Evolutionary conservation across 2,113 vertebrate genomes (phyloP), one percentile per base, ranked within the genome.

Genomic region (Perca fluviatilis): DNA sequence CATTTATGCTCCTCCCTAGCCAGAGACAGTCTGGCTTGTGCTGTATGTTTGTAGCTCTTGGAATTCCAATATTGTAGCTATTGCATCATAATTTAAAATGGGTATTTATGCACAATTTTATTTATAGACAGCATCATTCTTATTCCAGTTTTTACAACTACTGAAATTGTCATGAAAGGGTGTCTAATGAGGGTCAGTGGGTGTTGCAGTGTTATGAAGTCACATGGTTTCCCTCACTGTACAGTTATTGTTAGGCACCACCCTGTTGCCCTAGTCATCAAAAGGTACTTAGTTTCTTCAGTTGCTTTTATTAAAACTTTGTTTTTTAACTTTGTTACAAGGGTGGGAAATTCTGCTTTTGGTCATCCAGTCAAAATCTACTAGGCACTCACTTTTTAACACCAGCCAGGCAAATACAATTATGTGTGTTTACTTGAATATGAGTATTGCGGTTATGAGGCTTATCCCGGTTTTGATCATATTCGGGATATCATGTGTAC

Each of bases 1-100:
- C 86, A 87, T 79, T 92, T 84, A 36, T 80, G 53, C 73, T 74
- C 66, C 77, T 76, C 57, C 51, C 74, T 57, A 23, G 66, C 81
- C 53, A 40, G 63, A 82, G 63, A 67, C 84, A 47, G 77, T 78
- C 76, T 75, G 46, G 43, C 69, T 79, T 10, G 36, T 12, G 16
- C 9, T 53, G 30, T 27, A 0, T 66, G 1, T 60, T 70, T 84
- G 3, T 56, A 50, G 23, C 10, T 64, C 49, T 58, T 73, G 3
- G 46, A 82, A 72, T 77, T 57, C 14, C 21, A 77, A 16, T 57
- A 12, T 23, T 18, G 18, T 54, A 53, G 18, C 46, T 49, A 21
- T 53, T 5, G 1, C 25, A 30, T 18, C 25, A 46, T 23, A 21
- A 43, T 51, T 74, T 36, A 2, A 62, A 61, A 67, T 18, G 27